Base-by-base conservation (phyloP, 2,113 vertebrate genomes). In the Taxidea taxus region DNA sequence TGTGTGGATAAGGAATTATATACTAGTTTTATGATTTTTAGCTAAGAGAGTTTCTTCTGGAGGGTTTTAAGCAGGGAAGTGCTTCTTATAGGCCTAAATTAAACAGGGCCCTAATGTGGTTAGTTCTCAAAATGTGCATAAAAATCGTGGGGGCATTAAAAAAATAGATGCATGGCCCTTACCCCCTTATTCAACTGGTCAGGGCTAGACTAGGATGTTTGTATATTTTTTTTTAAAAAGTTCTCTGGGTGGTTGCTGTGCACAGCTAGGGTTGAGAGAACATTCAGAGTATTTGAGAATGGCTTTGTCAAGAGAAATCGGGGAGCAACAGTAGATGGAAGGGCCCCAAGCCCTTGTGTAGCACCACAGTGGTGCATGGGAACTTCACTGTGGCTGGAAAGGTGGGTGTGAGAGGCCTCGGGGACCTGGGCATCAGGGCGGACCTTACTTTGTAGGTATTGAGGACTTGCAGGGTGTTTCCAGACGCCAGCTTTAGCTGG, bases 401-500 rank as follows among this genome's bases (percentile, higher is more conserved):
- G 39, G 47, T 14, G 7, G 27, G 7, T 18, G 2, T 2, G 1
- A 58, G 20, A 62, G 49, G 56, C 18, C 54, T 34, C 0, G 1
- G 20, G 23, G n/a, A 37, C 14, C 7, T 0, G 23, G 60, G 44
- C 20, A 14, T 7, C 0, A 25, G 88, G n/a, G 70, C 0, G 0
- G 74, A 44, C 25, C 98, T 98, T 97, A 99, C 99, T 98, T 99
- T 99, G 97, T 98, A 98, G 0, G 81, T 66, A 54, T 98, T 99
- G 62, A 99, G 97, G 62, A 96, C 23, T 87, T 98, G 98, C 83
- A 98, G 77, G 6, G 98, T 98, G 85, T 98, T 98, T 34, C 98
- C 98, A 5, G 98, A 98, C 0, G 98, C 96, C 66, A 98, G n/a
- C 97, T 99, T 99, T 77, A 99, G 98, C 70, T 98, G 97, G 81